A percentile compares a stretch with the other conserved stretches of the same genome.
Evolutionary conservation across 2,888 invertebrate genomes (phyloP).

Genomic region (Amiota communis): DNA sequence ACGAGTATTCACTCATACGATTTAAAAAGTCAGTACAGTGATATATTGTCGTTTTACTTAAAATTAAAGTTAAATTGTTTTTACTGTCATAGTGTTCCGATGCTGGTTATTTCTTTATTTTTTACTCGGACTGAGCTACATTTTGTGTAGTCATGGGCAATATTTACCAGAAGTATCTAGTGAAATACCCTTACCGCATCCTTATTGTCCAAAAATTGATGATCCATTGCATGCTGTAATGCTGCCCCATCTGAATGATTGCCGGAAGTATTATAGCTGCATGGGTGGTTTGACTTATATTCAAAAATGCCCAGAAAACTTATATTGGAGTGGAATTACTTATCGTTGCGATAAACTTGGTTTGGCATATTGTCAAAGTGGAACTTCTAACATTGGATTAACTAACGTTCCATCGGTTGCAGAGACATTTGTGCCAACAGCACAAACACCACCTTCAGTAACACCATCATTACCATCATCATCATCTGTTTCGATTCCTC

Average conservation of each 20-base stretch:
- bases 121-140: no score
- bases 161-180: no score
- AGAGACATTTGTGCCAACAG: neutral
- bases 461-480: neutral
- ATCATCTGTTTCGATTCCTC: constrained; percentile 33
- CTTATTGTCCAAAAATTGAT: constrained; percentile 53
- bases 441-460: constrained; percentile 32
- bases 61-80: no score
- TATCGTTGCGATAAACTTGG: constrained; percentile 63
- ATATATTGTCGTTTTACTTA: no score
- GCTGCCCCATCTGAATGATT: constrained; percentile 57
- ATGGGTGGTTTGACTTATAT: constrained; percentile 51
- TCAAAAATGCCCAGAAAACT: constrained; percentile 55
- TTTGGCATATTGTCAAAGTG: constrained; percentile 50
- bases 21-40: no score
- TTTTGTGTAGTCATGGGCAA: no score
- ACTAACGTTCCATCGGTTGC: neutral
- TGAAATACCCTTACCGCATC: constrained; percentile 35
- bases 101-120: no score
- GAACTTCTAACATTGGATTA: neutral
- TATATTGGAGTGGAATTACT: constrained; percentile 58
- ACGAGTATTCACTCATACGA: no score
- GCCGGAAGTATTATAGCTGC: constrained; percentile 65
- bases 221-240: constrained; percentile 58
- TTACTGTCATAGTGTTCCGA: no score